Base-by-base conservation (phyloP, 2,113 vertebrate species). In the Caranx ignobilis region DNA sequence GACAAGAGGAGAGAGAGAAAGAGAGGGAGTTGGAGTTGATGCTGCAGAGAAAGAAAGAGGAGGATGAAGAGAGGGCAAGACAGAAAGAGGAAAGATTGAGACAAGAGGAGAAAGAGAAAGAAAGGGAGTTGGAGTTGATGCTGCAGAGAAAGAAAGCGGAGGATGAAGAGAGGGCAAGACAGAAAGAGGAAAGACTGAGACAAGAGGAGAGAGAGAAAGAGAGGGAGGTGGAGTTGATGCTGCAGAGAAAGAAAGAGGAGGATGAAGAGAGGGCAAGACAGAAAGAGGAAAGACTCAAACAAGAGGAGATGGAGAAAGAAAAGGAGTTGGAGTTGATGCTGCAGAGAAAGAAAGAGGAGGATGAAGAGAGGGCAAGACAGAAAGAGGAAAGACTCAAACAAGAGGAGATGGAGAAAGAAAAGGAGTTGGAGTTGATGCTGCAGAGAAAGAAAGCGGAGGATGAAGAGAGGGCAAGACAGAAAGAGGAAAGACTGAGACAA, bases 201-300 rank as follows among this genome's bases (percentile, higher is more conserved):
- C 48, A 75, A 52, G 69, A 79, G 11, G 67, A 87, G 45, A 18
- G 8, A 3, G 79, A 83, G 66, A 71, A 34, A 66, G 67, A 84
- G 45, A n/a, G n/a, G n/a, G n/a, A n/a, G n/a, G n/a, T n/a, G n/a
- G n/a, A n/a, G n/a, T n/a, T n/a, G n/a, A n/a, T n/a, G n/a, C n/a
- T n/a, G n/a, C n/a, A n/a, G n/a, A 76, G 56, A 69, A 13, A 48
- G 37, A 87, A 65, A 73, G 71, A 64, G 21, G 71, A 84, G 13
- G 60, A 34, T 18, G 45, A 66, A 55, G 66, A 81, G n/a, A 48
- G 11, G 39, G 45, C 35, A 54, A 64, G 67, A 31, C 48, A 79
- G 21, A 39, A 8, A 19, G 11, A n/a, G 21, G 75, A 60, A 21
- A 62, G 57, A 57, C 13, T 15, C 35, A 64, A 60, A 43, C 48